These are phyloP conservation scores for Coenonympha glycerion DNA, from an alignment of 2,888 invertebrate species.

Conservation along the genomic window DNA sequence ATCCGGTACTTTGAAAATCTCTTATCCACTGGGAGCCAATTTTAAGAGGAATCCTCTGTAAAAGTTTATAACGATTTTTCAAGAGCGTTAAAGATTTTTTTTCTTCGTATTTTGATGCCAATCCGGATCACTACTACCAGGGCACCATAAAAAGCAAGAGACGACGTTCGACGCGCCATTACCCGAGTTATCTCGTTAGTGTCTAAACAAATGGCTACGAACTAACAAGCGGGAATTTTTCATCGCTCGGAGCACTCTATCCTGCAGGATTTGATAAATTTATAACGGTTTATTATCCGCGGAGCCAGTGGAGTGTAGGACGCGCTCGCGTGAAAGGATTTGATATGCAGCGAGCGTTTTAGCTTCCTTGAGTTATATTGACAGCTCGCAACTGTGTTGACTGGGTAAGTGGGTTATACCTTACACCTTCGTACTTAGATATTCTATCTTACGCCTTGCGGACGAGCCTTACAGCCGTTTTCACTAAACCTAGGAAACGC, in stretches of 20 bases:
- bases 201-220: conserved; percentile 26
- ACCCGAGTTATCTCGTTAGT: conserved; percentile 29
- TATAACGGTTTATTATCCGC: conserved; percentile 24
- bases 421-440: too few relatives aligned
- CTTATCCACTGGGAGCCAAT: too few relatives aligned
- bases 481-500: too few relatives aligned
- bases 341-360: conserved; percentile 19
- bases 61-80: background rate
- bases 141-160: conserved; percentile 8
- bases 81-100: background rate
- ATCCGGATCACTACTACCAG: background rate
- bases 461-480: too few relatives aligned
- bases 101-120: conserved; percentile 1
- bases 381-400: conserved; percentile 1
- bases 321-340: conserved; percentile 23
- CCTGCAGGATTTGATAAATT: conserved; percentile 24
- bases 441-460: too few relatives aligned
- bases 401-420: background rate
- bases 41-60: background rate
- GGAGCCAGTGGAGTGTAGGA: conserved; percentile 19
- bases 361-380: conserved; percentile 8
- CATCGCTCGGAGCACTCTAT: conserved; percentile 22
- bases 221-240: conserved; percentile 30
- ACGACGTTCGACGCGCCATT: conserved; percentile 21
- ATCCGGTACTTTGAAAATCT: too few relatives aligned